These are phyloP conservation scores for Scaptomyza graminum DNA, from an alignment of 1,140 invertebrate genomes.

Conservation along the genomic window DNA sequence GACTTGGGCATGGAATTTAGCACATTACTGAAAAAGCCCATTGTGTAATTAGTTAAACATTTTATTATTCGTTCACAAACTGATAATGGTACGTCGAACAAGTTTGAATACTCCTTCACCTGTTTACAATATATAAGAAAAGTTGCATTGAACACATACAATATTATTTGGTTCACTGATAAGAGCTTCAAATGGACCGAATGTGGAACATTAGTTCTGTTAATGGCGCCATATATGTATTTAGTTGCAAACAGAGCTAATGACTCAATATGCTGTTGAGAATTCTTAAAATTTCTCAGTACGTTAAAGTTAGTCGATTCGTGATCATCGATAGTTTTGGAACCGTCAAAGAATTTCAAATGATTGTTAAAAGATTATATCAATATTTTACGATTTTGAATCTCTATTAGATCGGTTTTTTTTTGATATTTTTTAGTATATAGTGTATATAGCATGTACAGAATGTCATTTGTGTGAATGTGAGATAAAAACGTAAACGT, in stretches of 20 bases:
- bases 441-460: not conserved
- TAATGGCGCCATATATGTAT: not conserved
- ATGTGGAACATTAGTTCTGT: not conserved
- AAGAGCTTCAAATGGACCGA: conserved; percentile 40
- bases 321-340: conserved; percentile 2
- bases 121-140: conserved; percentile 4
- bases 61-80: not conserved
- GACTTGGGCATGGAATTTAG: conserved; percentile 16
- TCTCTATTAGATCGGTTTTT: not conserved
- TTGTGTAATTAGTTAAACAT: conserved; percentile 61
- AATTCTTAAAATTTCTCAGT: conserved; percentile 5
- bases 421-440: not conserved
- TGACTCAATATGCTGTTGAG: not conserved
- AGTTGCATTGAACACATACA: conserved; percentile 34
- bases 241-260: not conserved
- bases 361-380: not conserved
- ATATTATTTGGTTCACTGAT: conserved; percentile 43
- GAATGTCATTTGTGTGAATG: conserved; percentile 2
- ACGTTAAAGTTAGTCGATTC: conserved; percentile 1
- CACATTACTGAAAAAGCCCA: conserved; percentile 13
- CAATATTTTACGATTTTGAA: not conserved
- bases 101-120: conserved; percentile 3
- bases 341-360: too few species aligned
- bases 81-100: conserved; percentile 5
- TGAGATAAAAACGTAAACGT: not conserved